Evolutionary conservation across 1,140 invertebrate species (phyloP).

Genomic region (Temnothorax longispinosus): DNA sequence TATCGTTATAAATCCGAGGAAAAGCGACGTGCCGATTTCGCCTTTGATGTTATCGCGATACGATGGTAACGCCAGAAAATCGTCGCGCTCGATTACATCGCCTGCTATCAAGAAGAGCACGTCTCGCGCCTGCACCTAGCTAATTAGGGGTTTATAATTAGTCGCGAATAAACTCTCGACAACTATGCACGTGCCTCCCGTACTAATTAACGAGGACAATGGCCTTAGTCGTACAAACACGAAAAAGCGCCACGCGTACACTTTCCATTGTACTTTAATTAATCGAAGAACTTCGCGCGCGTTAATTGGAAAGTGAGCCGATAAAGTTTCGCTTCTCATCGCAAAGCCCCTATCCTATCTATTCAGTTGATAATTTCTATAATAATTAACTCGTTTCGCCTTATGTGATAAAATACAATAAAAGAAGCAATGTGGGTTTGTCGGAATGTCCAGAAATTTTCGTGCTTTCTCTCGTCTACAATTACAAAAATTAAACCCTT

Average conservation of each 20-base stretch:
- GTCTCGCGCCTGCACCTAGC: background rate
- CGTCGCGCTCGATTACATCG: constrained; percentile 31
- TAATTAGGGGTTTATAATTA: constrained; percentile 72
- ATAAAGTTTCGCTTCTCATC: constrained; percentile 23
- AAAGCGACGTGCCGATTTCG: background rate
- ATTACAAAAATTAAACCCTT: background rate
- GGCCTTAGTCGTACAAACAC: background rate
- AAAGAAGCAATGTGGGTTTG: background rate
- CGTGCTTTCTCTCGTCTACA: background rate
- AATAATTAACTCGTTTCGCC: background rate
- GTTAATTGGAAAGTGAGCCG: constrained; percentile 57
- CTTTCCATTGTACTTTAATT: constrained; percentile 64
- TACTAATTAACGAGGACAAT: constrained; percentile 71
- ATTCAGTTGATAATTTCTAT: background rate
- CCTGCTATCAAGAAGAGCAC: background rate
- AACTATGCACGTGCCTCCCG: constrained; percentile 49
- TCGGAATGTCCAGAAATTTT: background rate
- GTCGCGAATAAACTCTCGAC: constrained; percentile 49
- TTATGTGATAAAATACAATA: background rate
- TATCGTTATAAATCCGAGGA: background rate
- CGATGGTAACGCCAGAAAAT: constrained; percentile 52
- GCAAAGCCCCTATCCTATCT: background rate
- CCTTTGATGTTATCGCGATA: constrained; percentile 55
- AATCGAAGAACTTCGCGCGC: constrained; percentile 59
- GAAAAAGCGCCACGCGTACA: constrained; percentile 29